Conservation (phyloP, 2,888 invertebrate species). For the Pseudococcus longispinus region DNA sequence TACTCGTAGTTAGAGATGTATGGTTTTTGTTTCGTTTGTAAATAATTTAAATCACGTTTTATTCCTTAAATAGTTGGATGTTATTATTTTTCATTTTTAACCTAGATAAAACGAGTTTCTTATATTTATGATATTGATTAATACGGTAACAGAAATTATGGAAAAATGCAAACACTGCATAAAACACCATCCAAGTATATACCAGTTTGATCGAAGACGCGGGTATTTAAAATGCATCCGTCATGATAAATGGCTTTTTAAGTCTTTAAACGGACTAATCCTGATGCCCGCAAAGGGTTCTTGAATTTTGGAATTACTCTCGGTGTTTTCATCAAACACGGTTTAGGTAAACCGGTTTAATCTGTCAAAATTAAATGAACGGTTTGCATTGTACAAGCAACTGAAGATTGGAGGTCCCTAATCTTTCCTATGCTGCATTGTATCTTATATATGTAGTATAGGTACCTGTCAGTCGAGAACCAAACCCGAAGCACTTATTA, state of each 20-base stretch:
- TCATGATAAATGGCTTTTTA: constrained; percentile 29
- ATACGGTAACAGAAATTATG: constrained; percentile 44
- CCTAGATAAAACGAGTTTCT: constrained; percentile 42
- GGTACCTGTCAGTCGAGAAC: constrained; percentile 18
- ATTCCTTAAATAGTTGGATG: constrained; percentile 37
- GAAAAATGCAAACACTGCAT: constrained; percentile 41
- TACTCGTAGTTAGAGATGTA: not conserved
- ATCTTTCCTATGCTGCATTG: not conserved
- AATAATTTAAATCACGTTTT: constrained; percentile 47
- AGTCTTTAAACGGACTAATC: not conserved
- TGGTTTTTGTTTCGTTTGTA: constrained; percentile 11
- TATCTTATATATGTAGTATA: not conserved
- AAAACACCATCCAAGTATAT: constrained; percentile 2
- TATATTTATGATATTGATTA: constrained; percentile 40
- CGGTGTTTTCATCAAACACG: not conserved
- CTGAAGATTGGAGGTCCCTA: not conserved
- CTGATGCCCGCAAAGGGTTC: constrained; percentile 18
- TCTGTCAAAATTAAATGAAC: constrained; percentile 42
- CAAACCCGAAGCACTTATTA: not conserved
- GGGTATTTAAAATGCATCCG: constrained; percentile 46
- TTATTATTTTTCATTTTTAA: constrained; percentile 42
- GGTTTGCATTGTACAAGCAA: not conserved
- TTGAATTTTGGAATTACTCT: constrained; percentile 11
- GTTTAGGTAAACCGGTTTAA: constrained; percentile 23
- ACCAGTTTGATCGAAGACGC: constrained; percentile 13